Evolutionary conservation across 2,888 invertebrate genomes (phyloP).

Genomic region (Ormia ochracea): DNA sequence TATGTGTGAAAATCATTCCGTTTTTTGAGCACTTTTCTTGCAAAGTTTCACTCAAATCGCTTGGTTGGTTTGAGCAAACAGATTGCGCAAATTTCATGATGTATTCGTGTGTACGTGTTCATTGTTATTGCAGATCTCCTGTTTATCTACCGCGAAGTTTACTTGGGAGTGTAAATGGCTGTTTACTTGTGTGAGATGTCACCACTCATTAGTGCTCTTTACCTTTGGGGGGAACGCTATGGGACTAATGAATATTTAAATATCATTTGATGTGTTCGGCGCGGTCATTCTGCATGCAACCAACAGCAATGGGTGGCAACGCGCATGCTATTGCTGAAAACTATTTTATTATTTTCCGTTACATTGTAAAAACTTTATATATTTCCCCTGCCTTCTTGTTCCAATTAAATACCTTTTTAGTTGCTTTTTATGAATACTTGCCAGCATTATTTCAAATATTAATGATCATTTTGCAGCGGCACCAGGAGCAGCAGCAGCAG

Average conservation of each 20-base stretch:
- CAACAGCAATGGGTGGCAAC: not conserved
- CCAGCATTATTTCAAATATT: constrained; percentile 19
- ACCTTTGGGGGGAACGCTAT: constrained; percentile 44
- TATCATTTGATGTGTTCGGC: constrained; percentile 52
- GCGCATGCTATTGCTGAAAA: constrained; percentile 6
- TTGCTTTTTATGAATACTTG: not conserved
- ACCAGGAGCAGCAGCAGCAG: not conserved
- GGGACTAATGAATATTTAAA: constrained; percentile 62
- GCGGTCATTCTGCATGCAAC: constrained; percentile 10
- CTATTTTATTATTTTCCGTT: constrained; percentile 27
- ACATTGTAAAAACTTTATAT: constrained; percentile 32
- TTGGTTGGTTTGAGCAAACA: too few species aligned
- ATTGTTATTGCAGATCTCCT: not conserved
- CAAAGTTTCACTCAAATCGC: too few species aligned
- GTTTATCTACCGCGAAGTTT: not conserved
- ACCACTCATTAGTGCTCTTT: constrained; percentile 46
- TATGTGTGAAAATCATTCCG: too few species aligned
- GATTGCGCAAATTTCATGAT: not conserved
- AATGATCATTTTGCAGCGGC: not conserved
- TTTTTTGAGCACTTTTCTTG: too few species aligned
- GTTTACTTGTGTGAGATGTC: constrained; percentile 24
- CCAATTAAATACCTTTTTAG: not conserved
- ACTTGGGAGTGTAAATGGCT: not conserved
- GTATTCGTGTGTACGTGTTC: not conserved
- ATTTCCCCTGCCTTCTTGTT: not conserved